Evolutionary conservation across 2,113 vertebrate species (phyloP).

Genomic region (Chamaetylas fuelleborni): DNA sequence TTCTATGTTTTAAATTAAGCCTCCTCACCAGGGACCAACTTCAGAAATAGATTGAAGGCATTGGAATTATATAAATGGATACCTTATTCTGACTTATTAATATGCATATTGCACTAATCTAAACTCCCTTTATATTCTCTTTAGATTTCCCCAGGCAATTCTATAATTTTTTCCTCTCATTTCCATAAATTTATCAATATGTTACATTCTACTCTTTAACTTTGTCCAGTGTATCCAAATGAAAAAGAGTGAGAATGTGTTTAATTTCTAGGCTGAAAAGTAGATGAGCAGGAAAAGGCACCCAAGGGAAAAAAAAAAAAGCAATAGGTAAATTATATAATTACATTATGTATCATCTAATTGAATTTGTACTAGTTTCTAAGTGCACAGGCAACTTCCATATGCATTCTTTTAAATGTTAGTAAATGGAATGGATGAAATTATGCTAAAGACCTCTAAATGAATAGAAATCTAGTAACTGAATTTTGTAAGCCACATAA

Average conservation of each 20-base stretch:
- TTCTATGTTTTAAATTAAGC: conserved; percentile 26
- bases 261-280: not conserved
- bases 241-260: not conserved
- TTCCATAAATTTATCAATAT: conserved; percentile 18
- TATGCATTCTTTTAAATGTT: not conserved
- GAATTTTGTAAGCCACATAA: not conserved
- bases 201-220: not conserved
- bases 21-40: conserved; percentile 5
- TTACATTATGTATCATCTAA: not conserved
- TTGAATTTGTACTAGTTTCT: not conserved
- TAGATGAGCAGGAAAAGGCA: not conserved
- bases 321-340: not conserved
- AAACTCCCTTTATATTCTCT: not conserved
- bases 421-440: not conserved
- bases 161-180: not conserved
- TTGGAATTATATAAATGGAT: not conserved
- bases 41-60: not conserved
- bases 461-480: not conserved
- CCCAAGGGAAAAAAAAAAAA: not conserved
- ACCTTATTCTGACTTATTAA: conserved; percentile 27
- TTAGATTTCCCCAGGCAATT: not conserved
- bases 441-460: not conserved
- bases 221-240: not conserved
- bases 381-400: not conserved
- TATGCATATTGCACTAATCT: conserved; percentile 23